Conservation (phyloP, 2,113 vertebrate genomes). For the human region DNA sequence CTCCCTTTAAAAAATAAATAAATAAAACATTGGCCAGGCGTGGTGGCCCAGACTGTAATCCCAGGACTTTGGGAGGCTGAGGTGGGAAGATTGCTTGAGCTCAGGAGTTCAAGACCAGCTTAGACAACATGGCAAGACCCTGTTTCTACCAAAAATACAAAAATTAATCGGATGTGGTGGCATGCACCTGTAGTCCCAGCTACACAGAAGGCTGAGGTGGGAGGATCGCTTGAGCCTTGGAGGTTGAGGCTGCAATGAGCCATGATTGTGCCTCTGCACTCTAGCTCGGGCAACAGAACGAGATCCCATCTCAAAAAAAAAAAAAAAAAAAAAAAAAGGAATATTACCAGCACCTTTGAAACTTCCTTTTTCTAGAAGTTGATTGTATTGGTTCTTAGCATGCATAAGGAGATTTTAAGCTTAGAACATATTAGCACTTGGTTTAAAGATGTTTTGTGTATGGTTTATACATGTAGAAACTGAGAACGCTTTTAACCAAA, state of each 20-base stretch:
- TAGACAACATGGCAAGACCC: background rate
- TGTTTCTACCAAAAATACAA: background rate
- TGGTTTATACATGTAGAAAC: background rate
- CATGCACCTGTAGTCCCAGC: background rate
- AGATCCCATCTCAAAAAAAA: background rate
- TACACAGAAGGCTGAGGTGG: background rate
- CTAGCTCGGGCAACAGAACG: background rate
- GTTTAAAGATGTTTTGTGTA: background rate
- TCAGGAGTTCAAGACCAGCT: background rate
- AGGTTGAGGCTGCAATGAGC: background rate
- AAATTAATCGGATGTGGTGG: background rate
- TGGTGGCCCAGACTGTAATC: background rate
- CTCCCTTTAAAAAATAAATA: too few species aligned
- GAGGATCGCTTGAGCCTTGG: background rate
- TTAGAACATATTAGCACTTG: background rate
- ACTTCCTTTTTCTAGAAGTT: background rate
- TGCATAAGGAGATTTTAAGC: background rate
- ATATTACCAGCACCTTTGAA: background rate
- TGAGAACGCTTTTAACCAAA: background rate
- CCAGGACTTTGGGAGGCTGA: background rate
- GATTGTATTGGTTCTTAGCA: background rate
- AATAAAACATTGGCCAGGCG: too few species aligned
- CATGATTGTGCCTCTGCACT: background rate
- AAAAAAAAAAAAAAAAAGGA: background rate
- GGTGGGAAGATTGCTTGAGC: background rate